Percentiles rank a stretch among this genome's conserved stretches.
Conservation (phyloP, 2,888 invertebrate species). For the Caenorhabditis sulstoni region DNA sequence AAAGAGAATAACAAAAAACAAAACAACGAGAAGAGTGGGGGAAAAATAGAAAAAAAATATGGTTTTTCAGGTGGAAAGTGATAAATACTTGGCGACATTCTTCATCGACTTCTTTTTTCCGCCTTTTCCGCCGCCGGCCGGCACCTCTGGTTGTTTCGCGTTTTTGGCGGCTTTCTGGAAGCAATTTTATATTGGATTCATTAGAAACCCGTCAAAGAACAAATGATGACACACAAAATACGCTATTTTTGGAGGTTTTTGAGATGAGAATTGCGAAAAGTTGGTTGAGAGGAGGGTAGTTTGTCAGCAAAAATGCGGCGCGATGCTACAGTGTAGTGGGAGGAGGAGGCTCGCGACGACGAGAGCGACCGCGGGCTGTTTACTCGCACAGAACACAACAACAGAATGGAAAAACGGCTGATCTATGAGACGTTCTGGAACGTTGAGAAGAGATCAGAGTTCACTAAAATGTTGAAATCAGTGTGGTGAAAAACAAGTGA, state of each 20-base stretch:
- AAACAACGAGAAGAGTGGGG: conserved; percentile 19
- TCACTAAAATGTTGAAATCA: not conserved
- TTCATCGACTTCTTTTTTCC: conserved; percentile 63
- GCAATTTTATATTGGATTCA: conserved; percentile 3
- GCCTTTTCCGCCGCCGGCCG: conserved; percentile 28
- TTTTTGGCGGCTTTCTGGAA: conserved; percentile 46
- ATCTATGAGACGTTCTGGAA: conserved; percentile 15
- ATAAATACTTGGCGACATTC: conserved; percentile 62
- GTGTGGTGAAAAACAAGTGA: not conserved
- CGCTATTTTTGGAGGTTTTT: conserved; percentile 4
- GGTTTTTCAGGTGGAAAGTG: conserved; percentile 41
- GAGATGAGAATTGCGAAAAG: conserved; percentile 18
- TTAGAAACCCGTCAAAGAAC: conserved; percentile 1
- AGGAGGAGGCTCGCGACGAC: conserved; percentile 8
- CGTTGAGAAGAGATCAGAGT: not conserved
- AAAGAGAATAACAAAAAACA: not conserved
- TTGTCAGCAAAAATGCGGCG: conserved; percentile 40
- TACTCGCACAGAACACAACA: conserved; percentile 10
- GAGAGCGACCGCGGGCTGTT: conserved; percentile 15
- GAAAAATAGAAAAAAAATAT: not conserved
- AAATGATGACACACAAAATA: conserved; percentile 40
- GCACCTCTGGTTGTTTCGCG: conserved; percentile 41
- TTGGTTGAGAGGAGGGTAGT: not conserved
- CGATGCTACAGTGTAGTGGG: conserved; percentile 20
- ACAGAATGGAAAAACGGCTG: conserved; percentile 9